Evolutionary conservation across 2,888 invertebrate species (phyloP), one percentile per base, ranked within the genome.

Genomic region (Nomada ferruginata): DNA sequence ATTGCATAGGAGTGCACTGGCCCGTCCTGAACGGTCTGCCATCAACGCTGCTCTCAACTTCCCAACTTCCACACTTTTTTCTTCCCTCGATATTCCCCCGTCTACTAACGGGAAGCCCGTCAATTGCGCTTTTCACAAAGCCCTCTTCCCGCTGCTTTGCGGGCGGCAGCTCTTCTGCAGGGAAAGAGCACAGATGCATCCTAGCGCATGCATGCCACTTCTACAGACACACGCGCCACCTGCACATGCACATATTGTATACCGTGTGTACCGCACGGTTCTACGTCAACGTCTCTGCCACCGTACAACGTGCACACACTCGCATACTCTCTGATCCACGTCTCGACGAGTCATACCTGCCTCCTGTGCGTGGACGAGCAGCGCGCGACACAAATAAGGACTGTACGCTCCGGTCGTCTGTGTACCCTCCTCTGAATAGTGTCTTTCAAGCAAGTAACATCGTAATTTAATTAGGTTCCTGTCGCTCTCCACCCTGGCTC

Each of bases 91-190:
- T 85, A 90, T 88, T 90, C 85, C 89, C 87, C 89, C 87, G 85
- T 86, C 84, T 81, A 85, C 84, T 89, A 86, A 90, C 90, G 89
- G 89, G 85, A 84, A 88, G 88, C 89, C 88, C 87, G 90, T 91
- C 89, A 91, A 91, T 91, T 90, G 90, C 88, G 82, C 87, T 90
- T 91, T 92, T 89, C 88, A 89, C 90, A 89, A 89, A 91, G 89
- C 88, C 85, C 79, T 74, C 71, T 76, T 84, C 74, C 79, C 81
- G 73, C 53, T 52, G 77, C 86, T 86, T 83, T 82, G 76, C 88
- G 79, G 79, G 71, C 50, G 15, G 55, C 74, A 76, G 83, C 86
- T 85, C 83, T 84, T 75, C 84, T 73, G 72, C 71, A 61, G 79
- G 63, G 81, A 73, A 81, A 86, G 85, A 85, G 76, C 77, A 75